phyloP scores from a whole-genome alignment of 1,140 invertebrate genomes.

The Bactericera cockerelli region DNA sequence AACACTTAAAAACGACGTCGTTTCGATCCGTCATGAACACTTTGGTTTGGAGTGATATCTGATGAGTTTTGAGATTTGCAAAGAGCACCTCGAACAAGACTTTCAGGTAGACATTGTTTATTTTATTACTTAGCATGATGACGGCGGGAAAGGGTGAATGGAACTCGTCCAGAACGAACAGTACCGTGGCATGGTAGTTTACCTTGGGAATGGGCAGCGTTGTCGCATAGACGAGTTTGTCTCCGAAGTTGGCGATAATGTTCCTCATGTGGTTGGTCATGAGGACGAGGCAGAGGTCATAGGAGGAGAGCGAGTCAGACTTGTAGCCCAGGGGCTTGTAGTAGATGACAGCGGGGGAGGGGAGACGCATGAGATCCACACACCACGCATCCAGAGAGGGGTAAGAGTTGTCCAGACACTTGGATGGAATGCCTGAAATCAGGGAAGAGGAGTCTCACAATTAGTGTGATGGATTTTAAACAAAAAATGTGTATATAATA shows the following conservation, averaged over 20 bases:
- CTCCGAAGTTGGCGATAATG: not conserved
- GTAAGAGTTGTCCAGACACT: not conserved
- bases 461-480: too few species aligned
- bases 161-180: not conserved
- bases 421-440: not conserved
- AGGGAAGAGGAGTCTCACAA: too few species aligned
- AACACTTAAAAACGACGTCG: not conserved
- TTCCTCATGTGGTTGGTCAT: constrained; percentile 1
- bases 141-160: not conserved
- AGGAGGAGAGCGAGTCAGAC: not conserved
- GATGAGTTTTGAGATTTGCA: not conserved
- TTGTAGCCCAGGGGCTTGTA: constrained; percentile 1
- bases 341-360: not conserved
- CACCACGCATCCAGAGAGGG: not conserved
- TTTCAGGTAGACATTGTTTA: not conserved
- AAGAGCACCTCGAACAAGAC: not conserved
- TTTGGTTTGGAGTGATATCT: not conserved
- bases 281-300: not conserved
- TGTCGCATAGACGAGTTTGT: not conserved
- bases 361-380: not conserved
- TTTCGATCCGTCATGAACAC: not conserved
- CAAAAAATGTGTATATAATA: too few species aligned
- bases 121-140: not conserved
- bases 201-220: not conserved
- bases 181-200: not conserved